Evolutionary conservation across 2,113 vertebrate genomes (phyloP), one percentile per base, ranked within the genome.

Genomic region (Sander lucioperca): DNA sequence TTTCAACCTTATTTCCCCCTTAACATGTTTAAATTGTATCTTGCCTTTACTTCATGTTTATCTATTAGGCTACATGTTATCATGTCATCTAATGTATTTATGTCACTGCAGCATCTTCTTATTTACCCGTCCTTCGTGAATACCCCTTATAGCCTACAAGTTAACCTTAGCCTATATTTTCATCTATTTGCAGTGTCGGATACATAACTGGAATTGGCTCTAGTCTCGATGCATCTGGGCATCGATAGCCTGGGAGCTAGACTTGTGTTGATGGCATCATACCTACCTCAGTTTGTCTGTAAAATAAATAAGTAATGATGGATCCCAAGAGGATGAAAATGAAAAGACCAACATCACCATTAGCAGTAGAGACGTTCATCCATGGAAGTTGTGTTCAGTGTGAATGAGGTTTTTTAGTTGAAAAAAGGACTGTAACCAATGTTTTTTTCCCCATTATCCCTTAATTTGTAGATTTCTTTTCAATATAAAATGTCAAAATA

Each of bases 231-330:
- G 56, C 58, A 30, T 70, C 27, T 18, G 30, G 45, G 59, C 59
- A 45, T 71, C 51, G 56, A 0, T 27, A 2, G 12, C 16, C 33
- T 30, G 30, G 5, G 1, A 45, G 19, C 51, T 25, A 23, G 30
- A 47, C 36, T 50, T 50, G 50, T 54, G 12, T 57, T 82, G 12
- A 33, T 67, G 16, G n/a, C 63, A 70, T 54, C 45, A 25, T 27
- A 30, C 57, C 56, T 64, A 48, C 43, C 43, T 64, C 61, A 64
- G 39, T 45, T 47, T 74, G 82, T 30, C 57, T 65, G 23, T 47
- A 6, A 61, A 61, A 83, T 74, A 25, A 82, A 48, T 79, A 73
- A 68, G 68, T 77, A 21, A 74, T 77, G 68, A 59, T 2, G 61
- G 53, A 66, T 76, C 53, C 59, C 5, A 54, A 27, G 57, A 66